Percentiles rank a stretch among this genome's conserved stretches.
These are phyloP conservation scores for Halcyon malimbica DNA, from an alignment of 2,113 vertebrate species.

Conservation along the genomic window DNA sequence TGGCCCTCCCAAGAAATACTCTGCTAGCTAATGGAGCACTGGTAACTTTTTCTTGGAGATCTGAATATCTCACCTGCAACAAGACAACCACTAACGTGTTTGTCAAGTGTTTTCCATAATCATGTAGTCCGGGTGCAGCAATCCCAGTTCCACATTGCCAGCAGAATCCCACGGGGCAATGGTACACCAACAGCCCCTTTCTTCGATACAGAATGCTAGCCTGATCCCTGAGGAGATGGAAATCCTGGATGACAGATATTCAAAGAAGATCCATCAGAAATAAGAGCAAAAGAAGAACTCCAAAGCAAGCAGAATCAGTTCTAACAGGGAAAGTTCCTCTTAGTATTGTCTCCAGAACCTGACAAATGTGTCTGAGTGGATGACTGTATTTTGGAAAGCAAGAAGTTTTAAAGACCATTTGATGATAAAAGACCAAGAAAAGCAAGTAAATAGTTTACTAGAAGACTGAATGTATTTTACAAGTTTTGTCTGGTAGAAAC, in stretches of 20 bases:
- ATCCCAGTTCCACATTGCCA: conserved; percentile 85
- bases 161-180: conserved; percentile 86
- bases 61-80: conserved; percentile 88
- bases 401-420: conserved; percentile 89
- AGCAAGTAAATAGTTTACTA: conserved; percentile 80
- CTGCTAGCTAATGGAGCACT: conserved; percentile 81
- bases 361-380: conserved; percentile 85
- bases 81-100: conserved; percentile 88
- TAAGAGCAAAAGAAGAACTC: conserved; percentile 82
- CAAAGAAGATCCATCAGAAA: conserved; percentile 89
- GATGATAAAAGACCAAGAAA: conserved; percentile 90
- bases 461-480: background rate
- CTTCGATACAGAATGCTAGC: conserved; percentile 87
- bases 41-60: conserved; percentile 90
- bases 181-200: conserved; percentile 81
- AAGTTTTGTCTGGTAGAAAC: background rate
- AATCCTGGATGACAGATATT: conserved; percentile 86
- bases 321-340: conserved; percentile 86
- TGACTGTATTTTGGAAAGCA: conserved; percentile 86
- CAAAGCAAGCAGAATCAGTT: conserved; percentile 87
- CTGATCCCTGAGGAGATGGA: conserved; percentile 89
- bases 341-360: conserved; percentile 83
- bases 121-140: conserved; percentile 90
- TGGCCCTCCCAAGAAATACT: conserved; percentile 88
- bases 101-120: conserved; percentile 90